Evolutionary conservation across 2,797 vertebrate species (phyloP).

Genomic region (Trichosurus vulpecula): DNA sequence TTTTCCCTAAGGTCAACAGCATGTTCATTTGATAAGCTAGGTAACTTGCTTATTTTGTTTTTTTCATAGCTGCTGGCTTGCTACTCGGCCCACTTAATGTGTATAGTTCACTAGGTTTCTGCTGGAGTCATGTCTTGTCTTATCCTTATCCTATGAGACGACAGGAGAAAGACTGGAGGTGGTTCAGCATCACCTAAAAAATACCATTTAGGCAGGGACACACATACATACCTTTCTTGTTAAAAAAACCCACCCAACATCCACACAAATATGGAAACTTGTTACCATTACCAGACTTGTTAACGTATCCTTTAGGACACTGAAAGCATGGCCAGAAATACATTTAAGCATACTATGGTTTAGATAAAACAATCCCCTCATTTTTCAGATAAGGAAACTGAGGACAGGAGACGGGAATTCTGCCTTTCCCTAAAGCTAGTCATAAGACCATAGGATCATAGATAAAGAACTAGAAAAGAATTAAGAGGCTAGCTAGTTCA

Average conservation of each 20-base stretch:
- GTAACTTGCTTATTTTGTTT: background rate
- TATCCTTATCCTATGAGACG: background rate
- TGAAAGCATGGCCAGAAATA: background rate
- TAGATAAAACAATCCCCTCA: background rate
- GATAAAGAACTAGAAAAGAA: background rate
- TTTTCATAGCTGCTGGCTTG: background rate
- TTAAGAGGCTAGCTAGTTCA: background rate
- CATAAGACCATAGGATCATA: background rate
- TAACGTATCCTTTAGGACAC: background rate
- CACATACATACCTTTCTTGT: background rate
- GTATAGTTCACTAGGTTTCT: background rate
- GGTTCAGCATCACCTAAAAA: background rate
- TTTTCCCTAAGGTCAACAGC: background rate
- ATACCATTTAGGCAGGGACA: background rate
- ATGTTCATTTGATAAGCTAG: background rate
- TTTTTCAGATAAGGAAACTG: background rate
- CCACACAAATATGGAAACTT: background rate
- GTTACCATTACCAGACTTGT: background rate
- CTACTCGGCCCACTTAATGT: background rate
- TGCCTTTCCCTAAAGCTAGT: background rate
- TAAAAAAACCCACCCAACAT: background rate
- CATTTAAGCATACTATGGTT: background rate
- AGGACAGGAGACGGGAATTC: background rate
- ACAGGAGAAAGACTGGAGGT: background rate
- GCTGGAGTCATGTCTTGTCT: background rate